Evolutionary conservation across 2,888 invertebrate genomes (phyloP).

Genomic region (Agrotis clavis): DNA sequence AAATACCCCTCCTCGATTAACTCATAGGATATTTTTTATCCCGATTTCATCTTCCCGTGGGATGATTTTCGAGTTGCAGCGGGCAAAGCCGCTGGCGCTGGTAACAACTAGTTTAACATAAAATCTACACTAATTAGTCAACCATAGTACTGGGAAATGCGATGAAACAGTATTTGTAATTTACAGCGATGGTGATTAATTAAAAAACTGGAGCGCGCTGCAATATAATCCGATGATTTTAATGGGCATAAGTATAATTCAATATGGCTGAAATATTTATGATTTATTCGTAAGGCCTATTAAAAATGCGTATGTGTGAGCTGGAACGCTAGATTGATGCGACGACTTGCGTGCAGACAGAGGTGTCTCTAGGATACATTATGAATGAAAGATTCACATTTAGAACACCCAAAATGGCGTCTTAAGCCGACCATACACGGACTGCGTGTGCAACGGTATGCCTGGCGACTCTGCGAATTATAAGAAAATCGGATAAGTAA

Average conservation of each 20-base stretch:
- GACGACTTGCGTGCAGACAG: not conserved
- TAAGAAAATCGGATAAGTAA: no score
- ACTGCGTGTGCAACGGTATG: no score
- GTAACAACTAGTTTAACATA: constrained; percentile 4
- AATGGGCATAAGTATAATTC: constrained; percentile 28
- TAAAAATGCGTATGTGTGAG: not conserved
- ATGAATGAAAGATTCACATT: not conserved
- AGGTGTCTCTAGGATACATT: not conserved
- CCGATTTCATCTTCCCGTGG: no score
- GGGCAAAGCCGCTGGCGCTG: no score
- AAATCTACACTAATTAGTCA: constrained; percentile 51
- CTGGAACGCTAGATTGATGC: not conserved
- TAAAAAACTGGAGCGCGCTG: constrained; percentile 38
- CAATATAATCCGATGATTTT: constrained; percentile 18
- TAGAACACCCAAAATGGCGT: no score
- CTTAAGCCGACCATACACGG: no score
- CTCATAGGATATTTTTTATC: no score
- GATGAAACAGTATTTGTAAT: constrained; percentile 46
- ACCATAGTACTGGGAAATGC: constrained; percentile 42
- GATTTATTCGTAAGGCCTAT: constrained; percentile 2
- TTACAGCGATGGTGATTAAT: constrained; percentile 39
- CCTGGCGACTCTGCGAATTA: no score
- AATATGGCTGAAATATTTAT: constrained; percentile 2
- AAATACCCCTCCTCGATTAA: no score
- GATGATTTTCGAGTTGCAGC: no score